Evolutionary conservation across 2,888 invertebrate species (phyloP).

Genomic region (Sarcophaga carnaria): DNA sequence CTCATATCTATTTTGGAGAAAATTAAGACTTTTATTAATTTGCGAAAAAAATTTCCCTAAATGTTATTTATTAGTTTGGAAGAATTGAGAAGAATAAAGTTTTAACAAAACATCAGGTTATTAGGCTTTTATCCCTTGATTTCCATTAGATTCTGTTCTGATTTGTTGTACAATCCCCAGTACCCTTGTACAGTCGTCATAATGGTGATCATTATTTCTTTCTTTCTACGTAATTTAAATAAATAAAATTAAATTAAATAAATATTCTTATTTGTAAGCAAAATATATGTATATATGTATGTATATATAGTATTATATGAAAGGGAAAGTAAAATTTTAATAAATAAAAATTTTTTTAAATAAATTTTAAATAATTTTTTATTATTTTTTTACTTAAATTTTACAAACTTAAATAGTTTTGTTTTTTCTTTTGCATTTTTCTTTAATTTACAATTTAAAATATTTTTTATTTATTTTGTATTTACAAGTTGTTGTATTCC

Average conservation of each 20-base stretch:
- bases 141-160: too few species aligned
- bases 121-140: too few species aligned
- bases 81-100: too few species aligned
- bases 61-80: too few species aligned
- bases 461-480: slow-evolving; percentile 44
- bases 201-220: too few species aligned
- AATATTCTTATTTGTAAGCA: neutral
- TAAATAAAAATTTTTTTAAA: slow-evolving; percentile 52
- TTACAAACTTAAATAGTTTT: slow-evolving; percentile 43
- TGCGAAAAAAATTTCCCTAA: too few species aligned
- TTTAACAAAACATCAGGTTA: too few species aligned
- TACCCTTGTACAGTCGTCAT: too few species aligned
- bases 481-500: slow-evolving; percentile 54
- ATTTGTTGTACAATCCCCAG: too few species aligned
- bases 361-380: slow-evolving; percentile 44
- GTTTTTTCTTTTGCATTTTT: slow-evolving; percentile 1
- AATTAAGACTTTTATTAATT: too few species aligned
- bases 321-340: neutral
- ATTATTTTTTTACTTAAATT: slow-evolving; percentile 19
- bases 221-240: too few species aligned
- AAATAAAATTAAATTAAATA: slow-evolving; percentile 30
- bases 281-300: neutral
- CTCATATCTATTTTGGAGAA: too few species aligned
- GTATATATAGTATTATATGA: neutral
- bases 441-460: slow-evolving; percentile 60